Evolutionary conservation across 2,797 vertebrate genomes (phyloP).

Genomic region (Helicolenus hilgendorfi): DNA sequence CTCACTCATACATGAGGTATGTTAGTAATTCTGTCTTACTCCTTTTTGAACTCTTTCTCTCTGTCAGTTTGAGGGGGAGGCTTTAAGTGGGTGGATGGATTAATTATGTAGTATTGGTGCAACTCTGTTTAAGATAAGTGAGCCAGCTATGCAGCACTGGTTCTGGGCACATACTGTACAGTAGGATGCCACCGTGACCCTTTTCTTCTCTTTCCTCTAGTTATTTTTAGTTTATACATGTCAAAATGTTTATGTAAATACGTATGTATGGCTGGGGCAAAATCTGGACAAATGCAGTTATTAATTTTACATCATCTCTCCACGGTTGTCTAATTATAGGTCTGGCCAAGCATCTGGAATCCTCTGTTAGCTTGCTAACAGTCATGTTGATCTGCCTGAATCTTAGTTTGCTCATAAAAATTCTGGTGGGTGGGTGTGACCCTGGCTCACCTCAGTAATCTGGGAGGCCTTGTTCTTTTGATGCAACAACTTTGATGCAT

Average conservation of each 20-base stretch:
- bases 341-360: background rate
- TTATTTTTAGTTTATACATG: background rate
- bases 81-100: constrained; percentile 54
- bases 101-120: constrained; percentile 40
- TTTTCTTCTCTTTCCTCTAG: background rate
- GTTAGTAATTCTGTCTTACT: constrained; percentile 35
- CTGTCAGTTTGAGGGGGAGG: constrained; percentile 25
- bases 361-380: background rate
- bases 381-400: background rate
- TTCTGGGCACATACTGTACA: background rate
- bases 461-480: constrained; percentile 11
- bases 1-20: constrained; percentile 11
- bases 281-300: background rate
- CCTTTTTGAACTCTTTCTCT: constrained; percentile 47
- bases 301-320: background rate
- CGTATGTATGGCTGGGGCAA: background rate
- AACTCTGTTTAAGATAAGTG: constrained; percentile 35
- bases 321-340: background rate
- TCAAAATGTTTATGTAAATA: background rate
- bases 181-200: background rate
- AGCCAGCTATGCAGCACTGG: background rate
- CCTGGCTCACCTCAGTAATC: background rate
- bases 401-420: constrained; percentile 1
- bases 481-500: background rate
- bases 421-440: background rate